These are phyloP conservation scores for Pseudopodoces humilis DNA, from an alignment of 2,113 vertebrate species.

Conservation along the genomic window DNA sequence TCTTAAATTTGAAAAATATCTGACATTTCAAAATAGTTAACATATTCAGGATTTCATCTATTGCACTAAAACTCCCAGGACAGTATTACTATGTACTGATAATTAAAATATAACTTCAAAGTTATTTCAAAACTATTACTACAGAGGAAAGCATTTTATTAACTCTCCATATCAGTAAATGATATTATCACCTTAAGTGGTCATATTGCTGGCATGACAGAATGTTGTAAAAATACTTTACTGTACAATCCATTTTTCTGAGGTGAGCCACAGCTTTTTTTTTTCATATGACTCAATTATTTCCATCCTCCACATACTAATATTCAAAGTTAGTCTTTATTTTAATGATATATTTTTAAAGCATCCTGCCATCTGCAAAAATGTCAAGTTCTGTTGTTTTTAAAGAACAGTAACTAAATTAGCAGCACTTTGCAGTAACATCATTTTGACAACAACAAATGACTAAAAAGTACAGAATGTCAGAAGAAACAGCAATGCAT, in stretches of 20 bases:
- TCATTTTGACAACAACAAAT: slow-evolving; percentile 37
- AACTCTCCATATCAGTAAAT: not conserved
- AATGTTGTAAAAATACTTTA: slow-evolving; percentile 35
- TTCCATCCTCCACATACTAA: slow-evolving; percentile 45
- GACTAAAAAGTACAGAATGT: not conserved
- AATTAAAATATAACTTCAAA: not conserved
- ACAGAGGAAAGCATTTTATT: not conserved
- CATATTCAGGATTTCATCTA: not conserved
- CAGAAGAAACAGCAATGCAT: slow-evolving; percentile 1
- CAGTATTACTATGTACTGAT: not conserved
- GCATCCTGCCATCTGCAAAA: slow-evolving; percentile 60
- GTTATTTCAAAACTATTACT: not conserved
- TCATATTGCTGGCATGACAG: not conserved
- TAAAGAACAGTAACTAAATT: slow-evolving; percentile 55
- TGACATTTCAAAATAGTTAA: slow-evolving; percentile 26
- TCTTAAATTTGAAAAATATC: not conserved
- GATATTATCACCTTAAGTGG: not conserved
- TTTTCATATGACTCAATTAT: slow-evolving; percentile 34
- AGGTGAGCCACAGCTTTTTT: not conserved
- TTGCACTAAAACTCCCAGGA: not conserved
- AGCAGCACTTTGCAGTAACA: slow-evolving; percentile 17
- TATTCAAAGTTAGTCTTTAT: slow-evolving; percentile 50
- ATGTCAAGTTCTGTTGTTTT: slow-evolving; percentile 68
- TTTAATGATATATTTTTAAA: slow-evolving; percentile 56
- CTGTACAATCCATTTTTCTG: slow-evolving; percentile 5